Conservation (phyloP, 2,888 invertebrate genomes). For the Corbicula japonica region DNA sequence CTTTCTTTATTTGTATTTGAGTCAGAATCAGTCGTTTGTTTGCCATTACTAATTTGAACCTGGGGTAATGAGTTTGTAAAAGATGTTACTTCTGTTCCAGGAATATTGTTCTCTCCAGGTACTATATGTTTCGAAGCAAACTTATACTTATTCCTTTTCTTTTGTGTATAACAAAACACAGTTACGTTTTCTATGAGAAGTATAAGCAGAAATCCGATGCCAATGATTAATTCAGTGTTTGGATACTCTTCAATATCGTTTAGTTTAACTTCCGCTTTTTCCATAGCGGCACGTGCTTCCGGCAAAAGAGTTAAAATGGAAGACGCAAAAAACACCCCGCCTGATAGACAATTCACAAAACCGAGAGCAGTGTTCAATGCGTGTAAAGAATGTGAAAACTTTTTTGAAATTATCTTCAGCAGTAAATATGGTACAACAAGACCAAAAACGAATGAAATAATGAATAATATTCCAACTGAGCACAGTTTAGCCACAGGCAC, state of each 20-base stretch:
- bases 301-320: conserved; percentile 38
- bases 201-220: conserved; percentile 43
- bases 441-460: conserved; percentile 61
- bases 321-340: conserved; percentile 52
- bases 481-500: conserved; percentile 48
- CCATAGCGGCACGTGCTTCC: conserved; percentile 30
- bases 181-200: conserved; percentile 45
- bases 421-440: conserved; percentile 47
- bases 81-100: neutral
- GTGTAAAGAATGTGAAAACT: neutral
- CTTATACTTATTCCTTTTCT: neutral
- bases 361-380: conserved; percentile 15
- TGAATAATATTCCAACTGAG: conserved; percentile 56
- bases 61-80: neutral
- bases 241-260: conserved; percentile 29
- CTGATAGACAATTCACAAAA: conserved; percentile 50
- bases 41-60: neutral
- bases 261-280: conserved; percentile 6
- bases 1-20: neutral
- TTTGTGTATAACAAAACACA: conserved; percentile 10
- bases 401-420: conserved; percentile 27
- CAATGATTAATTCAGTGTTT: conserved; percentile 30
- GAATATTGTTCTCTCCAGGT: neutral
- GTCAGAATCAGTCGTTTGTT: neutral
- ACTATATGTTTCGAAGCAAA: neutral